Percentiles rank a stretch among this genome's conserved stretches.
These are phyloP conservation scores for Melanogrammus aeglefinus DNA, from an alignment of 2,797 vertebrate genomes.

Conservation along the genomic window DNA sequence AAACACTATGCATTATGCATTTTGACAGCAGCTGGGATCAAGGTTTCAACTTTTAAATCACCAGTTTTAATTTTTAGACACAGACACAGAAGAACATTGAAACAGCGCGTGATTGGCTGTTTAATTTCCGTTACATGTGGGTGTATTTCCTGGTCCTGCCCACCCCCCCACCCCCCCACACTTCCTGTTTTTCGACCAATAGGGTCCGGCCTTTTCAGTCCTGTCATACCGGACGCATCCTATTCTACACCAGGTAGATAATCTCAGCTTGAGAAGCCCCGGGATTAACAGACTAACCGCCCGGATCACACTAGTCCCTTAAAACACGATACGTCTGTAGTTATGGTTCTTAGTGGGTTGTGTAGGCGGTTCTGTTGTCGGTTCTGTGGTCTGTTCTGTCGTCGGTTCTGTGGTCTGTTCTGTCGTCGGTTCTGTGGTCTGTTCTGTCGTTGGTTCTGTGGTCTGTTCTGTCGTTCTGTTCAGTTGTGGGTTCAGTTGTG, in stretches of 20 bases:
- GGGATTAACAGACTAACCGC: not conserved
- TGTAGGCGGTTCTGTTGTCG: too few species aligned
- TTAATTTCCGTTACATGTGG: constrained; percentile 87
- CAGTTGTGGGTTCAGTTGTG: too few species aligned
- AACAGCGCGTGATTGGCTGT: constrained; percentile 91
- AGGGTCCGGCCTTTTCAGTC: not conserved
- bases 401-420: too few species aligned
- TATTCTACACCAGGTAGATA: constrained; percentile 65
- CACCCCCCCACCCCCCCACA: constrained; percentile 55
- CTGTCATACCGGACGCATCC: constrained; percentile 25
- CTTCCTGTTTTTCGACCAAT: not conserved
- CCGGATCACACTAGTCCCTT: too few species aligned
- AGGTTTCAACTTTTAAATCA: constrained; percentile 89
- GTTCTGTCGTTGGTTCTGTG: too few species aligned
- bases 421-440: too few species aligned
- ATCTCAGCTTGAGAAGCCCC: constrained; percentile 58
- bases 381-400: too few species aligned
- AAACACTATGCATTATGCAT: constrained; percentile 89
- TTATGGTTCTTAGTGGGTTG: too few species aligned
- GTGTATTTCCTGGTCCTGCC: constrained; percentile 94
- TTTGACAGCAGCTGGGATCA: constrained; percentile 99
- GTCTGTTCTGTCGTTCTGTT: too few species aligned
- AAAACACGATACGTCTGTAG: too few species aligned
- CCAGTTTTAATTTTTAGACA: constrained; percentile 92
- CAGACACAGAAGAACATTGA: constrained; percentile 98